A percentile compares a stretch with the other conserved stretches of the same genome.
Evolutionary conservation across 2,113 vertebrate genomes (phyloP).

Genomic region (Gallinago undulata): DNA sequence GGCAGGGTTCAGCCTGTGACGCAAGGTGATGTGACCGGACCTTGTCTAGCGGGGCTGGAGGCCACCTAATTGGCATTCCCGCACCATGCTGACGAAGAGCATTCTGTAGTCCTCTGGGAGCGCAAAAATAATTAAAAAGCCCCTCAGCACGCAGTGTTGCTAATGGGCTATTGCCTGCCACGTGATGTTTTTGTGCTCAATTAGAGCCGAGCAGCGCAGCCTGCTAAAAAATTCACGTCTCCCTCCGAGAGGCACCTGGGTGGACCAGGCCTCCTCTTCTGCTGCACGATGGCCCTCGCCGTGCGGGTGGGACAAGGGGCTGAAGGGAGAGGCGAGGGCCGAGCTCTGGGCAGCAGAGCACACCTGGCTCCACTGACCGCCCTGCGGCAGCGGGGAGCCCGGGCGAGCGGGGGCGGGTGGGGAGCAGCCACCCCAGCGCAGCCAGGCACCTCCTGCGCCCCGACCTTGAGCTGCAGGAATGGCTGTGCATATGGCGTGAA

Average conservation of each 20-base stretch:
- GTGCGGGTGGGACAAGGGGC: not conserved
- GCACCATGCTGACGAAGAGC: not conserved
- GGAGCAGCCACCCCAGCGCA: not conserved
- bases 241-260: not conserved
- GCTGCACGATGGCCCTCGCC: not conserved
- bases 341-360: not conserved
- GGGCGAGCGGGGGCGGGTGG: not conserved
- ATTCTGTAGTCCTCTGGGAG: conserved; percentile 55
- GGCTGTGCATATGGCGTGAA: not conserved
- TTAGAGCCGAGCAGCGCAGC: conserved; percentile 2
- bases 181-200: conserved; percentile 50
- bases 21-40: conserved; percentile 64
- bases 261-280: not conserved
- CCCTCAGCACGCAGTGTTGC: conserved; percentile 46
- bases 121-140: conserved; percentile 64
- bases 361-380: fast-evolving
- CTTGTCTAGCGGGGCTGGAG: conserved; percentile 63
- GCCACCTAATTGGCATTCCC: conserved; percentile 63
- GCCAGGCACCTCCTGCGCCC: fast-evolving
- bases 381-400: not conserved
- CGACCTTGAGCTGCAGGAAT: conserved; percentile 40
- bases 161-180: conserved; percentile 46
- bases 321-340: not conserved
- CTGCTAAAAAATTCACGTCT: conserved; percentile 17
- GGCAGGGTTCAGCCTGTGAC: conserved; percentile 63